A percentile compares a stretch with the other conserved stretches of the same genome.
Evolutionary conservation across 2,888 invertebrate species (phyloP).

Genomic region (Polydrusus cervinus): DNA sequence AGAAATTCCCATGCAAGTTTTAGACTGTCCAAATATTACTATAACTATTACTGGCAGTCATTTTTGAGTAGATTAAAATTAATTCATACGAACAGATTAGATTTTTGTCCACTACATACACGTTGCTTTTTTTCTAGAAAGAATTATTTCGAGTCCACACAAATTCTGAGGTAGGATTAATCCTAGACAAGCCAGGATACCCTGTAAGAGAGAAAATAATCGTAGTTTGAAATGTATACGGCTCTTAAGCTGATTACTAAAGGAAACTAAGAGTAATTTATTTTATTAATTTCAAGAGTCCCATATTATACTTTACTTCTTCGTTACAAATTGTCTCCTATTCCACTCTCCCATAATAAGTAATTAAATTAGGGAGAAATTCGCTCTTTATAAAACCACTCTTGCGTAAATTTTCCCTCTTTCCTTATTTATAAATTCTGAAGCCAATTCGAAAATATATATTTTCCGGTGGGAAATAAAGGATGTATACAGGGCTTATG

Average conservation of each 20-base stretch:
- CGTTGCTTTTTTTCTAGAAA: too few species aligned
- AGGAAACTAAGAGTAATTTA: not conserved
- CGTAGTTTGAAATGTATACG: not conserved
- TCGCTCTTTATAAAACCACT: not conserved
- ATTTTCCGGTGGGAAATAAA: not conserved
- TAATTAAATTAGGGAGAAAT: constrained; percentile 9
- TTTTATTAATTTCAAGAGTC: not conserved
- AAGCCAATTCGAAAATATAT: constrained; percentile 4
- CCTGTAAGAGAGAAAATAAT: not conserved
- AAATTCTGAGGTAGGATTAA: too few species aligned
- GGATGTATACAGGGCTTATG: constrained; percentile 3
- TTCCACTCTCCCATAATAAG: not conserved
- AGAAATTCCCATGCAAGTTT: too few species aligned
- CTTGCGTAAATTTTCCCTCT: constrained; percentile 14
- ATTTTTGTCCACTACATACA: too few species aligned
- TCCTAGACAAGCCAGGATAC: too few species aligned
- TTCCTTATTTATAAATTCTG: not conserved
- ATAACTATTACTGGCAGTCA: too few species aligned
- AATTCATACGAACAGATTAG: too few species aligned
- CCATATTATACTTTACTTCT: not conserved
- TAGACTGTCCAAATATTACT: too few species aligned
- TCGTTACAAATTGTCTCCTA: constrained; percentile 7
- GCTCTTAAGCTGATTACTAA: not conserved
- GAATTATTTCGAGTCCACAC: too few species aligned
- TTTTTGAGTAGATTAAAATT: too few species aligned